Base-by-base conservation (phyloP, 2,113 vertebrate species). In the Perca fluviatilis region DNA sequence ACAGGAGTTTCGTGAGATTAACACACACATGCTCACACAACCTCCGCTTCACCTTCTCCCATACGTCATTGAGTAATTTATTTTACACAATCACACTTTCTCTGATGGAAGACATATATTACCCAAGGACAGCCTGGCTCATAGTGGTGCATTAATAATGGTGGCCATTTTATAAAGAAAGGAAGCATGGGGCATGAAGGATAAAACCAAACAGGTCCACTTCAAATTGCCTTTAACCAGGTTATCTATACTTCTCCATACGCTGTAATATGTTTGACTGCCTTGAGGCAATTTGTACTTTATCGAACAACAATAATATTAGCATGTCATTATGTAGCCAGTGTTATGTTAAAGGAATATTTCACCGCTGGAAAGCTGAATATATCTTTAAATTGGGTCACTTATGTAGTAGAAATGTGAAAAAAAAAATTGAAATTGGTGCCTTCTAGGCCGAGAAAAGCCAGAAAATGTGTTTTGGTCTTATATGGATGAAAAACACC, bases 121-220 rank as follows among this genome's bases (percentile, higher is more conserved):
- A 58, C 47, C 66, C 85, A 91, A 91, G 90, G 89, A 89, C 91
- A 64, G 47, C 1, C 1, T 16, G 71, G 64, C 71, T 90, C 69
- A 65, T 53, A 51, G 74, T 65, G 79, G 30, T 72, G 77, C 74
- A 67, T 87, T 83, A 86, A 81, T 86, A 85, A 81, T 30, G 0
- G 63, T 27, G 51, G 80, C 70, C 82, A 80, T 91, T 90, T 88
- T 72, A 82, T 71, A 23, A 47, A 51, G 68, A 84, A 49, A 19
- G 50, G 68, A 74, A 62, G 58, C 80, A 47, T 10, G 1, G 43
- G 18, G 70, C 80, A 69, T 87, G 85, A 89, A 85, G 88, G 77
- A 77, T 78, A 80, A 84, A 82, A 68, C 33, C 50, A 57, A 54
- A 49, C 21, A 53, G 49, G 18, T 58, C 19, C 82, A 75, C 25